phyloP scores from a whole-genome alignment of 2,888 invertebrate species.

The Polylopha cassiicola region DNA sequence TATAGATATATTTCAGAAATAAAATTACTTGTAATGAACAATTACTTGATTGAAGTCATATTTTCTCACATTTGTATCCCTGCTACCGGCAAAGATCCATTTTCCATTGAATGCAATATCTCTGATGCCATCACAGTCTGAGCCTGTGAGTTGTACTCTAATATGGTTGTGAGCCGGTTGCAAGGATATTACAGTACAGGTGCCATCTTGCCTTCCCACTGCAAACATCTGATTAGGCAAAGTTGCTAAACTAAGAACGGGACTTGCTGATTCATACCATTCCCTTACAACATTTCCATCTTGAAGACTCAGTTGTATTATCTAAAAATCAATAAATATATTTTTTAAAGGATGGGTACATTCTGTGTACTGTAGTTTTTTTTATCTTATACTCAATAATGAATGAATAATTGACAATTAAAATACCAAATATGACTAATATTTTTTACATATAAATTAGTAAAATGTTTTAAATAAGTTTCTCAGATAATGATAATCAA shows the following conservation, averaged over 20 bases:
- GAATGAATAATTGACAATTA: too few species aligned
- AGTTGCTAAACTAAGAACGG: conserved; percentile 71
- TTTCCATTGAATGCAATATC: conserved; percentile 77
- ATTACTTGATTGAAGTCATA: conserved; percentile 75
- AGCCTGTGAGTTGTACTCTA: conserved; percentile 80
- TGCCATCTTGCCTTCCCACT: conserved; percentile 80
- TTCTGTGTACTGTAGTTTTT: background rate
- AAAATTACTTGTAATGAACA: conserved; percentile 65
- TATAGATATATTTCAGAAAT: conserved; percentile 29
- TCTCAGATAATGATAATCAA: too few species aligned
- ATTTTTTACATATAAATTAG: too few species aligned
- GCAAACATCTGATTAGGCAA: conserved; percentile 70
- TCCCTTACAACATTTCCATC: conserved; percentile 48
- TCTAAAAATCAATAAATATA: conserved; percentile 40
- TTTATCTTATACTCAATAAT: too few species aligned
- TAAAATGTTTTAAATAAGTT: too few species aligned
- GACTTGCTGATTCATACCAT: conserved; percentile 76
- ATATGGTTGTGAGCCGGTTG: conserved; percentile 45
- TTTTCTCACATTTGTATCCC: conserved; percentile 80
- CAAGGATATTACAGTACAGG: conserved; percentile 73
- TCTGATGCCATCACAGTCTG: conserved; percentile 83
- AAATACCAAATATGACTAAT: too few species aligned
- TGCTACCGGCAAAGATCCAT: conserved; percentile 79
- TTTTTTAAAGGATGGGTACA: background rate
- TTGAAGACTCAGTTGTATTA: conserved; percentile 47